Base-by-base conservation (phyloP, 2,888 invertebrate genomes). In the Lordiphosa andalusiaca region DNA sequence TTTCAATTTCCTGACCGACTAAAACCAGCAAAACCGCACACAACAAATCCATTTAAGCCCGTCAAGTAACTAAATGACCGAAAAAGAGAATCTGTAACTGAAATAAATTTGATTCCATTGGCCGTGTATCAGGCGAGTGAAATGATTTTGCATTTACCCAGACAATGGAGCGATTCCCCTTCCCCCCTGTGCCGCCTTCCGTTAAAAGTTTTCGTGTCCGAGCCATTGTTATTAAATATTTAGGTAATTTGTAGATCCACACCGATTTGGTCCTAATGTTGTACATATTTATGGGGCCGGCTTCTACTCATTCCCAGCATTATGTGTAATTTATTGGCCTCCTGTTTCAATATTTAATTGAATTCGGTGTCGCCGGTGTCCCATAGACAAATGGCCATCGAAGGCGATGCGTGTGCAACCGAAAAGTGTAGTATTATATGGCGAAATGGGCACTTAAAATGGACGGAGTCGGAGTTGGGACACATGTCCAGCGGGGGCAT, bases 81-180 rank as follows among this genome's bases (percentile, higher is more conserved):
- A 84, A 73, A 30, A 30, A 30, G 7, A 10, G 30, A 30, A 81
- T 73, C 69, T 71, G 56, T 67, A 65, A 63, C 60, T 55, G 60
- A 69, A 69, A 80, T 84, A 82, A 78, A 84, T 78, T 74, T 78
- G 82, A 75, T 78, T 84, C 82, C 71, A 84, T 78, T 78, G 82
- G 73, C 74, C 71, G 67, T 60, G 71, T 73, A 71, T 67, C 75
- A 71, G 59, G 40, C 21, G 23, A 41, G 40, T 41, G 16, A 33
- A 44, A 44, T 44, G 44, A 25, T 44, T 61, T 73, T 50, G 58
- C 62, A 65, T 81, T 56, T 48, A 40, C 19, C 9, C 83, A 80
- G 53, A 76, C 83, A 76, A 76, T 69, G 58, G 33, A 23, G 21
- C 48, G n/a, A n/a, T n/a, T n/a, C n/a, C n/a, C 10, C 39, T 10